Evolutionary conservation across 1,140 invertebrate genomes (phyloP).

Genomic region (Cyphomyrmex costatus): DNA sequence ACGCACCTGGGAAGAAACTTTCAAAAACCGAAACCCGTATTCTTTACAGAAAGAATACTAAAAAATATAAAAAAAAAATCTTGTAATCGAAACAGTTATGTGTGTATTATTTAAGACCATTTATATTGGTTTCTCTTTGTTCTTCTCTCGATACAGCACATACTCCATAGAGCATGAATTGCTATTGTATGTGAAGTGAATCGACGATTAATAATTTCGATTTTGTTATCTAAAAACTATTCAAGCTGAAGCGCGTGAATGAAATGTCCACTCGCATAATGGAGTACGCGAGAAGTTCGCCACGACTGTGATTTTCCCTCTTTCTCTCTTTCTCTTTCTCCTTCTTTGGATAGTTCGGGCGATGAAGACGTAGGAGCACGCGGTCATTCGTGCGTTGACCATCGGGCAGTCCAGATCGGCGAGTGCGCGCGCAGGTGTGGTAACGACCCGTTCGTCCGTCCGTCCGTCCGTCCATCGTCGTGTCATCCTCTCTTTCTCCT

Average conservation of each 20-base stretch:
- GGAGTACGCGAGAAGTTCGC: not conserved
- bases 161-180: not conserved
- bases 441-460: conserved; percentile 34
- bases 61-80: not conserved
- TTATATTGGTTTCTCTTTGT: not conserved
- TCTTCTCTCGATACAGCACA: not conserved
- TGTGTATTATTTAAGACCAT: not conserved
- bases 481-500: conserved; percentile 38
- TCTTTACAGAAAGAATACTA: not conserved
- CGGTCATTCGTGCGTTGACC: conserved; percentile 78
- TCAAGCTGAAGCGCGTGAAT: conserved; percentile 13
- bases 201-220: not conserved
- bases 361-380: conserved; percentile 49
- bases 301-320: not conserved
- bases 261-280: not conserved
- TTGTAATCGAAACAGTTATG: not conserved
- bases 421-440: conserved; percentile 71
- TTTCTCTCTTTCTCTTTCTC: conserved; percentile 21
- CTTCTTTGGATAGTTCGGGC: conserved; percentile 50
- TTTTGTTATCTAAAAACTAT: not conserved
- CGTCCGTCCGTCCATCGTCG: conserved; percentile 44
- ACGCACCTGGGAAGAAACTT: conserved; percentile 24
- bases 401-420: conserved; percentile 72
- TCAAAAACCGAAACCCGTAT: conserved; percentile 7
- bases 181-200: not conserved